Evolutionary conservation across 1,140 invertebrate species (phyloP).

Genomic region (Halesus radiatus): DNA sequence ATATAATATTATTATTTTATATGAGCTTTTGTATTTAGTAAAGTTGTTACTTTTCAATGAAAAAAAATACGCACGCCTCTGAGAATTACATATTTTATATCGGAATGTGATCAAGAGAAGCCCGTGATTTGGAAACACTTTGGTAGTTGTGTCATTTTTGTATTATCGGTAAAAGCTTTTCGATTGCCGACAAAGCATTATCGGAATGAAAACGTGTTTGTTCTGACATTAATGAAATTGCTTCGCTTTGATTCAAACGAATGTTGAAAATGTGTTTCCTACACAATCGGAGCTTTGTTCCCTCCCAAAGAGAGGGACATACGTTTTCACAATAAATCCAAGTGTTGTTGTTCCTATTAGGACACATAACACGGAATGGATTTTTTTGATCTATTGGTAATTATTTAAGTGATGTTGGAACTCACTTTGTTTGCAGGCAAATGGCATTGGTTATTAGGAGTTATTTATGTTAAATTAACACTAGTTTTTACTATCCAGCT

Average conservation of each 20-base stretch:
- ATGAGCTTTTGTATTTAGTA: too few species aligned
- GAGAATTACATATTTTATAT: not conserved
- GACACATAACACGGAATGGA: too few species aligned
- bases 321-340: conserved; percentile 5
- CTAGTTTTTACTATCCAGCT: too few species aligned
- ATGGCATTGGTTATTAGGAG: too few species aligned
- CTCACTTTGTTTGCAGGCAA: too few species aligned
- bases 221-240: conserved; percentile 38
- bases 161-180: conserved; percentile 32
- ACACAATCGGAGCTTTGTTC: not conserved
- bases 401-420: too few species aligned
- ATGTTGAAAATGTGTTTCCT: not conserved
- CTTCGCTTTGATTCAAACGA: conserved; percentile 35
- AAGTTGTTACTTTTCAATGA: too few species aligned
- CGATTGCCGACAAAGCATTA: conserved; percentile 1
- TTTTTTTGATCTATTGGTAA: too few species aligned
- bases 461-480: too few species aligned
- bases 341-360: not conserved
- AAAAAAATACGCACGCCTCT: not conserved
- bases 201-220: conserved; percentile 14
- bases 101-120: conserved; percentile 11
- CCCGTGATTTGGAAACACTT: conserved; percentile 37
- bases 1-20: too few species aligned
- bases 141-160: conserved; percentile 4
- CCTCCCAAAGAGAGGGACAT: not conserved